phyloP scores from a whole-genome alignment of 2,113 vertebrate species.

The Oreotrochilus melanogaster region DNA sequence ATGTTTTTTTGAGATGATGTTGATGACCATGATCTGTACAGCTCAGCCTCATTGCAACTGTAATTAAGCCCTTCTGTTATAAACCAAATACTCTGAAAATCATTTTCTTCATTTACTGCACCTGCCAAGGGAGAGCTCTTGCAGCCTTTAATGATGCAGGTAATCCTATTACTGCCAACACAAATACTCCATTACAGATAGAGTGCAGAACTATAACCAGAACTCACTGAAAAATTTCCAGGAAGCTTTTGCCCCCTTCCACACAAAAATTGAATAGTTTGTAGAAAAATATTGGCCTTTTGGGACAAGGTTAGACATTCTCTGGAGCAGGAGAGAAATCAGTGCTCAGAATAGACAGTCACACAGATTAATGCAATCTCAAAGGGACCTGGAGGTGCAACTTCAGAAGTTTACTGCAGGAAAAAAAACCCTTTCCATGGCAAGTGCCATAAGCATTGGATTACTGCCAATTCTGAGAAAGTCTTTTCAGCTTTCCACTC shows the following conservation, averaged over 20 bases:
- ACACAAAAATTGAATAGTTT: background rate
- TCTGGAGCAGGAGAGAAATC: background rate
- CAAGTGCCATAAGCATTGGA: background rate
- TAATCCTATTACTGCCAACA: conserved; percentile 17
- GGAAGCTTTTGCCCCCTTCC: background rate
- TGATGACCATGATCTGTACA: background rate
- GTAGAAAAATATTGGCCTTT: background rate
- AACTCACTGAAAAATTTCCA: background rate
- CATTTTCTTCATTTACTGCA: background rate
- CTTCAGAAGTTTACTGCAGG: background rate
- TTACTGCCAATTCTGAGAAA: background rate
- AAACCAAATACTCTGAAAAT: conserved; percentile 32
- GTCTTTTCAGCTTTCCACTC: background rate
- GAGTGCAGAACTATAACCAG: background rate
- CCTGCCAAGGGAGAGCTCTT: conserved; percentile 6
- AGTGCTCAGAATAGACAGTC: background rate
- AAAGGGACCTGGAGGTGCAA: background rate
- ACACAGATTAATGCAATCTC: background rate
- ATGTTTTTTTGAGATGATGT: background rate
- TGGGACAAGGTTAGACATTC: background rate
- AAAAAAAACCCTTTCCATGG: accelerated
- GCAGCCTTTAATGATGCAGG: conserved; percentile 23
- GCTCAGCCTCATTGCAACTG: conserved; percentile 11
- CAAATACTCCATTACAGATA: background rate
- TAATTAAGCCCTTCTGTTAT: conserved; percentile 52